phyloP scores from a whole-genome alignment of 2,113 vertebrate genomes.

The Epinephelus cyanopodus region DNA sequence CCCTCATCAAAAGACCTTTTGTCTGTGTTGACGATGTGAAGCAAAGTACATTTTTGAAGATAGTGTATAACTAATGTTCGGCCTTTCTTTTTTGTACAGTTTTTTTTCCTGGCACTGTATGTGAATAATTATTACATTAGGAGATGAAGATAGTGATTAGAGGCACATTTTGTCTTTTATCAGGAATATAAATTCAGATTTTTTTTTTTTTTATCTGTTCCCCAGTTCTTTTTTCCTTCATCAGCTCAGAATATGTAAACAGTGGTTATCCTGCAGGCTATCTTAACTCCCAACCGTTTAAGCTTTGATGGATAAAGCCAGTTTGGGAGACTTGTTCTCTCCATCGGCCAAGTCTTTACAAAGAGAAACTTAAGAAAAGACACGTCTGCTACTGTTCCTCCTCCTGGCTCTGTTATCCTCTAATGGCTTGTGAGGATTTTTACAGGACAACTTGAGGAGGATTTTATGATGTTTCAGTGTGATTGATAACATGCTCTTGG shows the following conservation, averaged over 20 bases:
- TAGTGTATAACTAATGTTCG: conserved; percentile 33
- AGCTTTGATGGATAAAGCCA: conserved; percentile 42
- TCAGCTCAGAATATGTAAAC: conserved; percentile 34
- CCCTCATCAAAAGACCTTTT: conserved; percentile 74
- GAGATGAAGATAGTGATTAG: conserved; percentile 53
- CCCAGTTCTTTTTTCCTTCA: conserved; percentile 16
- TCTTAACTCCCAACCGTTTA: conserved; percentile 18
- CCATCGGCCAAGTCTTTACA: conserved; percentile 16
- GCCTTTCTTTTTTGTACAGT: neutral
- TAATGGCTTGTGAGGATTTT: conserved; percentile 78
- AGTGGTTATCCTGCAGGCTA: conserved; percentile 23
- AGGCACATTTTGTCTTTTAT: conserved; percentile 40
- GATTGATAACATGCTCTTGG: conserved; percentile 84
- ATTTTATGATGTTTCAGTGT: conserved; percentile 82
- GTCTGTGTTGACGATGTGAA: conserved; percentile 65
- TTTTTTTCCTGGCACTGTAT: neutral
- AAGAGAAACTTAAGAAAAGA: conserved; percentile 42
- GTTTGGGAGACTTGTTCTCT: conserved; percentile 10
- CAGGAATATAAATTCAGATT: conserved; percentile 12
- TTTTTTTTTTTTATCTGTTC: neutral
- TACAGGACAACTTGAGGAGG: conserved; percentile 80
- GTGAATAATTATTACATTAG: conserved; percentile 52
- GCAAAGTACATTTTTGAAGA: conserved; percentile 54
- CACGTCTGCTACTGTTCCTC: conserved; percentile 44
- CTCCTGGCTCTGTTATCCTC: conserved; percentile 66